phyloP scores from a whole-genome alignment of 1,140 invertebrate genomes.

The Metopolophium dirhodum region DNA sequence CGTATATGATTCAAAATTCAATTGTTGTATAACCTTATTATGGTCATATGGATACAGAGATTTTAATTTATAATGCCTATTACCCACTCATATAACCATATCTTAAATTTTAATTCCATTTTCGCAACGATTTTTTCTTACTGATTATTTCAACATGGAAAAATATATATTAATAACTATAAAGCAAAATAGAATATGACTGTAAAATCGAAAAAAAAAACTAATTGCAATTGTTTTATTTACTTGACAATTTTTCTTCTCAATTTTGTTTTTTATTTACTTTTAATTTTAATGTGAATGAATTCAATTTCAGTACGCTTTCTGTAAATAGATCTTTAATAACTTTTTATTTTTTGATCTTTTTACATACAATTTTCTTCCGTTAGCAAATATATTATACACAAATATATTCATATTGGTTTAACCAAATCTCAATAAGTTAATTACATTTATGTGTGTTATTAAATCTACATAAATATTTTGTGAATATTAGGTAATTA shows the following conservation, averaged over 20 bases:
- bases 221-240: not conserved
- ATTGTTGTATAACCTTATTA: not conserved
- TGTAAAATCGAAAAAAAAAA: not conserved
- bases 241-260: not conserved
- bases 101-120: not conserved
- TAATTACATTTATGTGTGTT: not conserved
- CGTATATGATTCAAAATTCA: not conserved
- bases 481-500: too few species aligned
- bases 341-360: not conserved
- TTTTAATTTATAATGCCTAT: not conserved
- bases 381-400: not conserved
- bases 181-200: not conserved
- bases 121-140: not conserved
- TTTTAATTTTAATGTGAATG: not conserved
- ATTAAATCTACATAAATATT: not conserved
- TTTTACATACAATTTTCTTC: not conserved
- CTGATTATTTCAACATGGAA: not conserved
- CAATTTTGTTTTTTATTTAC: not conserved
- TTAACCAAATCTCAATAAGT: not conserved
- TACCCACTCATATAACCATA: not conserved
- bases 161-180: not conserved
- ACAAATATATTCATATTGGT: not conserved
- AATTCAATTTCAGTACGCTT: not conserved
- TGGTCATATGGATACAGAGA: not conserved
- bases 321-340: slow-evolving; percentile 6